A percentile compares a stretch with the other conserved stretches of the same genome.
phyloP scores from a whole-genome alignment of 2,888 invertebrate species.

The Keiferia lycopersicella region DNA sequence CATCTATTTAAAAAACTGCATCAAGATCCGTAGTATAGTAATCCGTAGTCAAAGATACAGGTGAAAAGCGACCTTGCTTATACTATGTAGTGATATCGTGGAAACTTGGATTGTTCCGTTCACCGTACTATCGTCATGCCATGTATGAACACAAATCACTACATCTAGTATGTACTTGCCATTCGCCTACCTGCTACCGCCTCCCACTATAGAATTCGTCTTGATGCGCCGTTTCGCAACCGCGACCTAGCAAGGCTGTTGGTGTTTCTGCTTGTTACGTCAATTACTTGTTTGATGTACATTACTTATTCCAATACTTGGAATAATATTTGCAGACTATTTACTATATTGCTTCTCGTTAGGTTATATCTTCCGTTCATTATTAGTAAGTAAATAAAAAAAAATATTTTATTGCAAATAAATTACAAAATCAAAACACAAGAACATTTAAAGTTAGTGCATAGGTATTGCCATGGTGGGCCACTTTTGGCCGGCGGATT shows the following conservation, averaged over 20 bases:
- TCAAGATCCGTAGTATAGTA: too few relatives aligned
- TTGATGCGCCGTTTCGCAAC: conserved; percentile 1
- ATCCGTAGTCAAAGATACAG: too few relatives aligned
- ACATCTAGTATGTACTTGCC: conserved; percentile 10
- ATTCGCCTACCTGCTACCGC: not conserved
- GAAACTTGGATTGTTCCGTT: too few relatives aligned
- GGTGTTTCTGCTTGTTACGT: not conserved
- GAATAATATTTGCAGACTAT: not conserved
- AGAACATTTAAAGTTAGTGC: too few relatives aligned
- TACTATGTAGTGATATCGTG: too few relatives aligned
- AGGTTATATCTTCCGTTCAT: not conserved
- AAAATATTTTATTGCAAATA: too few relatives aligned
- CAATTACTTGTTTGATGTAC: conserved; percentile 1
- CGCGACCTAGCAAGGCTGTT: conserved; percentile 13
- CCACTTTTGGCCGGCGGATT: too few relatives aligned
- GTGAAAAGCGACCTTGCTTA: too few relatives aligned
- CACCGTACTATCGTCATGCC: conserved; percentile 2
- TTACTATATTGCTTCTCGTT: not conserved
- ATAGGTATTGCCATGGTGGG: too few relatives aligned
- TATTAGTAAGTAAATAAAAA: too few relatives aligned
- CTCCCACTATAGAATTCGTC: conserved; percentile 7
- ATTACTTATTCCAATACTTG: conserved; percentile 3
- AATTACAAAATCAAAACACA: too few relatives aligned
- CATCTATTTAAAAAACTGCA: too few relatives aligned
- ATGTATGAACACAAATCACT: conserved; percentile 5